A percentile compares a stretch with the other conserved stretches of the same genome.
These are phyloP conservation scores for Cantharis flavilabris DNA, from an alignment of 2,888 invertebrate genomes.

Conservation along the genomic window DNA sequence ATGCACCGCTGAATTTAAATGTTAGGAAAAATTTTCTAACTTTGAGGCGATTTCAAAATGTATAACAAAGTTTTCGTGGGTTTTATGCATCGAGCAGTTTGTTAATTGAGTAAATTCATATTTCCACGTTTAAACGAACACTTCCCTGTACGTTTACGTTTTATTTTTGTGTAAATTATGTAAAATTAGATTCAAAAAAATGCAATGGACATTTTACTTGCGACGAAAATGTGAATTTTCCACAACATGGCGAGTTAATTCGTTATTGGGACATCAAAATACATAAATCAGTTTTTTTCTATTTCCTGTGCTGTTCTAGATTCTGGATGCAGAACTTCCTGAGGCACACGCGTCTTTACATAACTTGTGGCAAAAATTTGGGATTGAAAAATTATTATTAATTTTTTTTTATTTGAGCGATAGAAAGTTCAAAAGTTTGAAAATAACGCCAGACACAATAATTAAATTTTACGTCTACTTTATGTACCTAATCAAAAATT, in stretches of 20 bases:
- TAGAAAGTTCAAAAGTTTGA: background rate
- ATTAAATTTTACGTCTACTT: background rate
- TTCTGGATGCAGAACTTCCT: background rate
- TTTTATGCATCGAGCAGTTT: constrained; percentile 11
- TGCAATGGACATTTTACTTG: background rate
- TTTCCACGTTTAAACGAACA: constrained; percentile 1
- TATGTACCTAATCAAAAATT: background rate
- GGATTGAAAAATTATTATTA: background rate
- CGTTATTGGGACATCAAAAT: background rate
- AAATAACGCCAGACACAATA: background rate
- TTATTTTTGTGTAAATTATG: constrained; percentile 9
- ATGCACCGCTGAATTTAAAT: background rate
- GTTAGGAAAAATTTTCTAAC: background rate
- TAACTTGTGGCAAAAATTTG: background rate
- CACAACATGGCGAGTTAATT: background rate
- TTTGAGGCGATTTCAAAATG: background rate
- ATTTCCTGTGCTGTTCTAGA: background rate
- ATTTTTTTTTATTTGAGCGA: background rate
- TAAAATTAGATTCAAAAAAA: constrained; percentile 13
- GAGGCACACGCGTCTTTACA: background rate
- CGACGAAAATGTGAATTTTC: background rate
- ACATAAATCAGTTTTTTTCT: background rate
- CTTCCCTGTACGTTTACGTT: background rate
- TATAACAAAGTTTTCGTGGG: constrained; percentile 13
- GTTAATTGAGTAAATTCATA: constrained; percentile 7